Base-by-base conservation (phyloP, 2,797 vertebrate genomes). In the Notolabrus celidotus region DNA sequence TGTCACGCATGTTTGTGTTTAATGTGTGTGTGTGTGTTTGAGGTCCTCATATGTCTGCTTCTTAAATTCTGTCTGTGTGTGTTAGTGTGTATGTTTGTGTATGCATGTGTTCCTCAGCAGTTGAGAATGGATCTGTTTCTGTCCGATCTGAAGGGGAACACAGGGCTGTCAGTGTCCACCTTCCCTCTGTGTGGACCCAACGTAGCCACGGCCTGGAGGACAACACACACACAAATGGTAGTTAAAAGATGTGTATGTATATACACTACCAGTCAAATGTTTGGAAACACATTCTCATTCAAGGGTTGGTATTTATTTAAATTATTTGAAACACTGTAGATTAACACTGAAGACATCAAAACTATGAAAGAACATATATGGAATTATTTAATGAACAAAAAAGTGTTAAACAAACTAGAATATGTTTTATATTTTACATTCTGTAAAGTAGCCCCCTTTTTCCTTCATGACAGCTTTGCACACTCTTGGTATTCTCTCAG, bases 161-260 rank as follows among this genome's bases (percentile, higher is more conserved):
- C 55, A 0, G 87, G 34, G 67, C 86, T 71, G 49, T 92, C 92
- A 0, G 86, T 42, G 60, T 93, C 90, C 0, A 79, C 79, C 95
- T 97, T 92, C 93, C 94, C 91, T 91, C 97, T 94, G 87, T 97
- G 97, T 36, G 97, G 97, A 55, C 96, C 97, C 79, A 98, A 79
- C 0, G 97, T 97, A 64, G 97, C 98, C 92, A 99, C 96, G 29
- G 97, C 97, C 98, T 99, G 90, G 10, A 82, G 80, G 67, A 85
- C 0, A 82, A 56, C 34, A 71, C 9, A 22, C n/a, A 22, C 7
- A 14, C 10, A 14, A 16, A 17, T 1, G 9, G 10, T 29, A 45
- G 25, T 70, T 47, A 67, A 41, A 79, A 78, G 22, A 23, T 27
- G 6, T n/a, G n/a, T n/a, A n/a, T n/a, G n/a, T n/a, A n/a, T n/a